These are phyloP conservation scores for Fratercula arctica DNA, from an alignment of 2,797 vertebrate species.

Conservation along the genomic window DNA sequence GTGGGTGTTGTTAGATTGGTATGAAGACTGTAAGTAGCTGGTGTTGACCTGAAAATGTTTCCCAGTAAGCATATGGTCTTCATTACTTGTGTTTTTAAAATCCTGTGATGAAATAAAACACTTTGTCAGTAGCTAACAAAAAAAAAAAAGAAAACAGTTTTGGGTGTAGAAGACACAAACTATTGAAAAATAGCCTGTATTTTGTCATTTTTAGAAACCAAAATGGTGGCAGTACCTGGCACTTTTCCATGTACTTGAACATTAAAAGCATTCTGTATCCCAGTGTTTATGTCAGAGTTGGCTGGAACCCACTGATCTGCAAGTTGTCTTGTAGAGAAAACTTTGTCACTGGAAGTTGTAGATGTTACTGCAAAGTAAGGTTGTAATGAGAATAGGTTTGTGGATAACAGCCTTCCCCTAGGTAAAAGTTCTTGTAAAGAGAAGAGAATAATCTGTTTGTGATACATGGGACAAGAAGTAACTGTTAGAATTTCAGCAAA, in stretches of 20 bases:
- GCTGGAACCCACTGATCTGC: not conserved
- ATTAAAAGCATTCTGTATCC: conserved; percentile 1
- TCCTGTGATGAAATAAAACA: conserved; percentile 52
- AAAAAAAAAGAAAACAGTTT: not conserved
- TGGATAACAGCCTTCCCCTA: not conserved
- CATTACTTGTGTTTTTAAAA: conserved; percentile 63
- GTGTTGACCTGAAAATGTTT: conserved; percentile 59
- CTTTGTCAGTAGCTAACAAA: conserved; percentile 46
- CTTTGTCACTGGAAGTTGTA: not conserved
- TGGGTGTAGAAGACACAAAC: not conserved
- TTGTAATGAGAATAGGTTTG: not conserved
- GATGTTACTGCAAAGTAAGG: not conserved
- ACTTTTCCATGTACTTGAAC: not conserved
- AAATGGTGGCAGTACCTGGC: not conserved
- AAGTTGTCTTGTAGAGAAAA: not conserved
- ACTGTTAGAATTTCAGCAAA: not conserved
- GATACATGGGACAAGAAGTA: not conserved
- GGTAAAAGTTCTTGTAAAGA: not conserved
- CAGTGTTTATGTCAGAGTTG: not conserved
- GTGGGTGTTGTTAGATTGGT: not conserved
- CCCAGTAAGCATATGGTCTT: conserved; percentile 59
- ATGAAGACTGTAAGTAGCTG: conserved; percentile 1
- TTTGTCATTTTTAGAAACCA: not conserved
- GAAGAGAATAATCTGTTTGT: not conserved
- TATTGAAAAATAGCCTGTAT: not conserved